These are phyloP conservation scores for Petrophora chlorosata DNA, from an alignment of 2,888 invertebrate species.

Conservation along the genomic window DNA sequence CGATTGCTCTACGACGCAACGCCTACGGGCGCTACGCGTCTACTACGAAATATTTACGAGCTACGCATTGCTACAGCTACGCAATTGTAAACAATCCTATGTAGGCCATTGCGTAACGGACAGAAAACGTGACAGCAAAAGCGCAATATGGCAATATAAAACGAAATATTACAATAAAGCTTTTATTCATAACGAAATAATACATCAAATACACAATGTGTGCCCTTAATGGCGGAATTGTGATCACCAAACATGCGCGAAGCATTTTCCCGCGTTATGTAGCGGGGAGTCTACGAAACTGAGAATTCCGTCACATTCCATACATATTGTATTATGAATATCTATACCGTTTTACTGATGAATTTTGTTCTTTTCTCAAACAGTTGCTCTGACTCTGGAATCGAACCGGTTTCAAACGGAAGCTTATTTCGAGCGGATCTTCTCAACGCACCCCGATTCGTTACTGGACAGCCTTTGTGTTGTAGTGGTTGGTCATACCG, in stretches of 20 bases:
- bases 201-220: conserved; percentile 27
- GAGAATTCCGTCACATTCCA: no score
- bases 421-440: no score
- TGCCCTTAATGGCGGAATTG: conserved; percentile 34
- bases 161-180: conserved; percentile 14
- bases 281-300: background rate
- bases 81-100: background rate
- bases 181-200: conserved; percentile 32
- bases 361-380: no score
- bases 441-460: no score
- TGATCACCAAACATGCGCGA: conserved; percentile 43
- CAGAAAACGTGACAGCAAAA: conserved; percentile 17
- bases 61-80: background rate
- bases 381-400: no score
- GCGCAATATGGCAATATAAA: conserved; percentile 15
- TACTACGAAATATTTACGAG: background rate
- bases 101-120: background rate
- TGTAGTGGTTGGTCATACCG: no score
- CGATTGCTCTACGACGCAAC: background rate
- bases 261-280: conserved; percentile 37
- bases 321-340: no score
- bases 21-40: background rate
- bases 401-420: no score
- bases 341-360: no score
- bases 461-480: no score